These are phyloP conservation scores for Melanotaenia trifasciata DNA, from an alignment of 2,797 vertebrate genomes.

Conservation along the genomic window DNA sequence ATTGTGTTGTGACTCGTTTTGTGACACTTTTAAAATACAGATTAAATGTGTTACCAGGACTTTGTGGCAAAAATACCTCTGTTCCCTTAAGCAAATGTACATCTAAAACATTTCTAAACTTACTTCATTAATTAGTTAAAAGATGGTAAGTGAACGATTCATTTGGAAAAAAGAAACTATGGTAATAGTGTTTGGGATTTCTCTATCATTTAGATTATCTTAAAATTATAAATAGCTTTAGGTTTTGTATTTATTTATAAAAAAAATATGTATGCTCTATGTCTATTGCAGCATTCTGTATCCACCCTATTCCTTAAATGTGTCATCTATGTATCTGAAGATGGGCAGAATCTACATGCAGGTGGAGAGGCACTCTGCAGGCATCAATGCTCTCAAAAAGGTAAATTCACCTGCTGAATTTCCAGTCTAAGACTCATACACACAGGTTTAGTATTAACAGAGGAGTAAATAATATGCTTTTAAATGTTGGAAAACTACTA, in stretches of 20 bases:
- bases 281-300: conserved; percentile 86
- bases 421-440: neutral
- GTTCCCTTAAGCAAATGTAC: no score
- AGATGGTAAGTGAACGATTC: no score
- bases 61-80: no score
- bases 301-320: conserved; percentile 91
- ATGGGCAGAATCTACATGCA: conserved; percentile 89
- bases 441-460: neutral
- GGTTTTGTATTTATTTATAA: neutral
- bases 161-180: no score
- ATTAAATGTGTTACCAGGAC: no score
- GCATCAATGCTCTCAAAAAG: conserved; percentile 88
- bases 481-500: neutral
- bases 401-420: conserved; percentile 67
- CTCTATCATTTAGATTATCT: neutral
- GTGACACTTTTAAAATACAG: no score
- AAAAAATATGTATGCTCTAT: conserved; percentile 1
- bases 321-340: conserved; percentile 97
- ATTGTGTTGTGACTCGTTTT: no score
- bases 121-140: no score
- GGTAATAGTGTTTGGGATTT: neutral
- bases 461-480: neutral
- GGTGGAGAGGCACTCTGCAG: conserved; percentile 81
- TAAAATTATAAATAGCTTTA: neutral
- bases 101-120: no score